Evolutionary conservation across 2,797 vertebrate species (phyloP).

Genomic region (Alexandromys oeconomus): DNA sequence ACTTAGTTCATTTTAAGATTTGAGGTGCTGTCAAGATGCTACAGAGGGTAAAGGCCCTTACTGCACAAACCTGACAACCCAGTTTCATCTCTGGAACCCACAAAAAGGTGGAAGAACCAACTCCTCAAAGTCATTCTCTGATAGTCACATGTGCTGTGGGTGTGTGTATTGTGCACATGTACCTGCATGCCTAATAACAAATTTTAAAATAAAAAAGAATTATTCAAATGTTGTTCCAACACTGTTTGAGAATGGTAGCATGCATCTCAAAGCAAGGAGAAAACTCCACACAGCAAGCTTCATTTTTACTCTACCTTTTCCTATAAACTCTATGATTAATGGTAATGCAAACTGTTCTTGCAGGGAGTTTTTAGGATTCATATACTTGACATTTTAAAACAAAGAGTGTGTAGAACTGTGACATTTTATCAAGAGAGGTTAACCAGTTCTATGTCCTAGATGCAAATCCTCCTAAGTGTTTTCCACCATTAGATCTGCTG

Average conservation of each 20-base stretch:
- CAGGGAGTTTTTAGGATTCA: constrained; percentile 45
- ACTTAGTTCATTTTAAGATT: constrained; percentile 40
- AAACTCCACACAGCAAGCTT: constrained; percentile 46
- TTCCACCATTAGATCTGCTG: background rate
- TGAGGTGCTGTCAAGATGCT: background rate
- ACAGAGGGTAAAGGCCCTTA: background rate
- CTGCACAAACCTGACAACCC: background rate
- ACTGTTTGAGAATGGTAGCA: constrained; percentile 31
- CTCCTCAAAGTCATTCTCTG: background rate
- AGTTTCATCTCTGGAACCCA: background rate
- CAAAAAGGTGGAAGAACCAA: background rate
- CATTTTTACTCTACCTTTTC: constrained; percentile 55
- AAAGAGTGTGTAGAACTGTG: constrained; percentile 55
- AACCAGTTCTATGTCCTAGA: constrained; percentile 1
- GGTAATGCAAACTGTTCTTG: constrained; percentile 28
- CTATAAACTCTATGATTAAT: constrained; percentile 39
- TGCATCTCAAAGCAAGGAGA: constrained; percentile 58
- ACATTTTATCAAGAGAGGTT: constrained; percentile 29
- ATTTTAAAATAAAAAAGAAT: constrained; percentile 32
- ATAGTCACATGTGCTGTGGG: background rate
- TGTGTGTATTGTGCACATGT: background rate
- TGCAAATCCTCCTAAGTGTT: constrained; percentile 17
- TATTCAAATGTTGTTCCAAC: constrained; percentile 49
- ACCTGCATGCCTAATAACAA: background rate
- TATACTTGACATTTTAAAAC: constrained; percentile 70